Conservation (phyloP, 2,797 vertebrate species). For the Lacerta bilineata region DNA sequence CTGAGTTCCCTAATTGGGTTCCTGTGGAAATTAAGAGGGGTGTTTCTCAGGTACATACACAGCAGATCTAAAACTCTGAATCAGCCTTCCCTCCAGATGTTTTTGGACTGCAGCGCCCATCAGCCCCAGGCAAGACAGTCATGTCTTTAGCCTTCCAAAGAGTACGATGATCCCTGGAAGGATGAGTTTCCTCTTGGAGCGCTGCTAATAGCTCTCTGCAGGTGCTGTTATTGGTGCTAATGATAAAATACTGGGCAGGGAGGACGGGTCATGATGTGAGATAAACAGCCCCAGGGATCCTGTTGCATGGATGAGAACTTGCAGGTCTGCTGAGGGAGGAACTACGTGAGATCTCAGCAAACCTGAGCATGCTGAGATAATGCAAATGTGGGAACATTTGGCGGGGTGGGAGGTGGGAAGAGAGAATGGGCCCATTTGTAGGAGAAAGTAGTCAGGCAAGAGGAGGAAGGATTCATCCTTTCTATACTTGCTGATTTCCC, state of each 20-base stretch:
- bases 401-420: too few relatives aligned
- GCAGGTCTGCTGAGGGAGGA: slow-evolving; percentile 35
- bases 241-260: slow-evolving; percentile 52
- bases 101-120: too few relatives aligned
- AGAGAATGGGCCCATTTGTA: neutral
- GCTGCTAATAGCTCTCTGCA: slow-evolving; percentile 89
- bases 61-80: slow-evolving; percentile 71
- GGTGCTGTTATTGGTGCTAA: slow-evolving; percentile 79
- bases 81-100: too few relatives aligned
- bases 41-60: slow-evolving; percentile 66
- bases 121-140: neutral
- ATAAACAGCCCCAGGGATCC: slow-evolving; percentile 57
- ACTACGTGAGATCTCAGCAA: slow-evolving; percentile 16
- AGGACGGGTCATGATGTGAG: slow-evolving; percentile 79
- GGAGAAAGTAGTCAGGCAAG: neutral
- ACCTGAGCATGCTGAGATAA: neutral
- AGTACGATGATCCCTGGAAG: slow-evolving; percentile 78
- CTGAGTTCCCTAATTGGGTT: slow-evolving; percentile 82
- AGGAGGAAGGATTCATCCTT: neutral
- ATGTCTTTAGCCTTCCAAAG: slow-evolving; percentile 68
- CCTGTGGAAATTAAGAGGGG: slow-evolving; percentile 75
- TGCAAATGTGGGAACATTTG: neutral
- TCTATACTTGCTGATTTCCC: neutral
- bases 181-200: slow-evolving; percentile 82
- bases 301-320: neutral